phyloP scores from a whole-genome alignment of 2,797 vertebrate genomes.

The Danio jaintianensis region DNA sequence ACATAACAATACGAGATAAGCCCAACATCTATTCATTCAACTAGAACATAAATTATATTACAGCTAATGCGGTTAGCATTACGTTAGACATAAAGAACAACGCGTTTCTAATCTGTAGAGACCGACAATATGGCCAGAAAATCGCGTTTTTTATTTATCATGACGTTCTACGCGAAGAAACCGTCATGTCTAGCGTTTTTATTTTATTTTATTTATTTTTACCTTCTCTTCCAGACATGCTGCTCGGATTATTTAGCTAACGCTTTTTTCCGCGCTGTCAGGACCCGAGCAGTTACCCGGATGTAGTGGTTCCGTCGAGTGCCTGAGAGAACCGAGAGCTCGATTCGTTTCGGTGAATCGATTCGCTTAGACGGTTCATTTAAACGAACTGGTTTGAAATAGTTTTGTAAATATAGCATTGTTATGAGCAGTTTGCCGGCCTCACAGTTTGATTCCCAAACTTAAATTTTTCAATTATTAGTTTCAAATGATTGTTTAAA shows the following conservation, averaged over 20 bases:
- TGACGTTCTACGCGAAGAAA: background rate
- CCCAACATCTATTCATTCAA: background rate
- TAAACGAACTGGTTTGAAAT: background rate
- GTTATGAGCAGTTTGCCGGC: background rate
- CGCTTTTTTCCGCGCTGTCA: slow-evolving; percentile 55
- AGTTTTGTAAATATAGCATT: too few species aligned
- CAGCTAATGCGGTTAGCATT: background rate
- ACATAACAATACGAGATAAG: background rate
- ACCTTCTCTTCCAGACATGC: slow-evolving; percentile 84
- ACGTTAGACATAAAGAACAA: too few species aligned
- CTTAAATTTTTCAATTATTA: background rate
- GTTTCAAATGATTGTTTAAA: background rate
- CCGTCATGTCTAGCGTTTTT: background rate
- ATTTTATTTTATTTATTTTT: slow-evolving; percentile 26
- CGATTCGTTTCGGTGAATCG: background rate
- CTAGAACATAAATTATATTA: background rate
- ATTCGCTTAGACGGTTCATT: background rate
- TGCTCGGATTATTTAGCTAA: slow-evolving; percentile 8
- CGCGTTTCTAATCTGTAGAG: background rate
- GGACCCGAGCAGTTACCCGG: slow-evolving; percentile 67
- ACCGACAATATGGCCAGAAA: too few species aligned
- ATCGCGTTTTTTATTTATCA: background rate
- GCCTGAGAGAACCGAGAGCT: slow-evolving; percentile 60
- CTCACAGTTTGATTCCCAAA: background rate
- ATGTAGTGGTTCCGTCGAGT: slow-evolving; percentile 39